Base-by-base conservation (phyloP, 1,140 invertebrate species). In the Epicauta chinensis region DNA sequence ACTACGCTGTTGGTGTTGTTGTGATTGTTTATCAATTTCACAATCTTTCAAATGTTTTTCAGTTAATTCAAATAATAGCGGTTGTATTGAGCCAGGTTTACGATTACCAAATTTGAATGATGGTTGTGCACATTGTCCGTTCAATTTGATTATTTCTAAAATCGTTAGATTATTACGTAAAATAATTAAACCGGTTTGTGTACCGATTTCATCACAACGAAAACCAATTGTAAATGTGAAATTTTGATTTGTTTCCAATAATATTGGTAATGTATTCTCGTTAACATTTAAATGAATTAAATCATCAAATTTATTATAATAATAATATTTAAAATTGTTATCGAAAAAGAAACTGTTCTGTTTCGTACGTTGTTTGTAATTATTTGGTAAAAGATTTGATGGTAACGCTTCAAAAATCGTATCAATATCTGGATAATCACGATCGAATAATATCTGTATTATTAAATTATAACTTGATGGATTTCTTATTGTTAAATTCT, bases 71-170 rank as follows among this genome's bases (percentile, higher is more conserved):
- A 97, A 94, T 1, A 86, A 62, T 11, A 95, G 70, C 1, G 88
- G 83, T 10, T 81, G 78, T 9, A 67, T 64, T 0, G 85, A 84
- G 4, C 88, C 89, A 0, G 93, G 86, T 39, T 86, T 85, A 1
- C 88, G 81, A 69, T 92, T 93, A n/a, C 87, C 93, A 64, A 98
- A 87, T 63, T 89, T 87, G 67, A 98, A 87, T 68, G 90, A 82
- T 7, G 92, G 90, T 56, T 82, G 71, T 1, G 88, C 89, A 10
- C 91, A 92, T 60, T 86, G 79, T 0, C 92, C 93, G 39, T 81
- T 81, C 17, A 98, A 65, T 56, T 85, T 81, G 10, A 96, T 71
- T 11, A 84, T 81, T 73, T 98, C 94, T 58, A 97, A 73, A 38
- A 93, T 83, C 1, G 94, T 98, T 58, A 98, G 75, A 71, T 98